Base-by-base conservation (phyloP, 1,140 invertebrate species). In the Leptinotarsa defecta region DNA sequence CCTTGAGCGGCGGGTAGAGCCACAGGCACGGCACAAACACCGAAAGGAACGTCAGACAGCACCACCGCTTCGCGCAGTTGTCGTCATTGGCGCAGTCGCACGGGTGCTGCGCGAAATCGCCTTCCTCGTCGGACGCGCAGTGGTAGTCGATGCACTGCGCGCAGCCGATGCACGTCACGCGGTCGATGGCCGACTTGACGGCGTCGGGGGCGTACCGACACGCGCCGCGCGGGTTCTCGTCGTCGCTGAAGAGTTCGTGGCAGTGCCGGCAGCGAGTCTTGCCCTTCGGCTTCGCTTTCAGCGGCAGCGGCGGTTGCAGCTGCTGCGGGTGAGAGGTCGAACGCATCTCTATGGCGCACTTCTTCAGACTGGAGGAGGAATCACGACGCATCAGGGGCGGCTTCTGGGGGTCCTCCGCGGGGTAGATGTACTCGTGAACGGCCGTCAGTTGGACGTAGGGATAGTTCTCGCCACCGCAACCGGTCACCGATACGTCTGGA, bases 11-110 rank as follows among this genome's bases (percentile, higher is more conserved):
- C 80, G 94, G 91, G 88, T 98, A 98, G 86, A 95, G 95, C 91
- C 95, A 98, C 74, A 98, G 89, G 87, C 96, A 98, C 74, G 96
- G 96, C 82, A 98, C 92, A 80, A 98, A 87, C 71, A 98, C 86
- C 57, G 94, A 96, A 57, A 98, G 90, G 73, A 97, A 87, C 17
- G 94, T 91, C 79, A 98, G 86, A 75, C 94, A 94, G 75, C 95
- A 85, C 96, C 96, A 98, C 86, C 91, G 86, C 81, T 88, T 89
- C 20, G 86, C 86, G 85, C 90, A 91, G 6, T 87, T 86, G 73
- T 89, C 88, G 85, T 89, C 89, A 0, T 84, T 69, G 74, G 64
- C 34, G 84, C 93, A 94, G 48, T 92, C 90, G 88, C 95, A 96
- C 20, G 95, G 94, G 86, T 94, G 93, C 80, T 91, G 89, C 20